Evolutionary conservation across 64 coral and sea anemone species (phyloP), one percentile per base, ranked within the genome.

Genomic region (Hydrozoanthus tunicans): DNA sequence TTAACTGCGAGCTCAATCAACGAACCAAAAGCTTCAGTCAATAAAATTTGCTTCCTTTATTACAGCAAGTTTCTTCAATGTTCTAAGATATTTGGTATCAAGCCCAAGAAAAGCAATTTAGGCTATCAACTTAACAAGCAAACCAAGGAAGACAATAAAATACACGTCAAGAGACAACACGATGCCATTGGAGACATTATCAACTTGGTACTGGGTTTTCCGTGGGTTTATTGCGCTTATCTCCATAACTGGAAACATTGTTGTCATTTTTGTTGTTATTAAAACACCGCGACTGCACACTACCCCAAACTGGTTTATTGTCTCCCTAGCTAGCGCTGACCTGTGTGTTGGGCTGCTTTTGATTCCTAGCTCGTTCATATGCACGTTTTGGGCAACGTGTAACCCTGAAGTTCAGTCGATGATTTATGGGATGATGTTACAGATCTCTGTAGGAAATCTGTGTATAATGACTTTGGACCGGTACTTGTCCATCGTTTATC

Each of bases 311-410:
- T 57, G 53, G 58, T 92, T 92, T 58, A 92, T 92, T 20, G 27
- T 85, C 20, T 92, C 91, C 10, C n/a, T 92, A 5, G 81, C 91
- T 51, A 52, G 59, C 9, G 91, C 91, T 77, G 91, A 92, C 9
- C 32, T 92, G 5, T 75, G 10, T 6, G 61, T 86, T 4, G 91
- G 91, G 3, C 8, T 74, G 4, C 12, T 92, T 32, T 56, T 92
- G 11, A 76, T 92, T 3, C 91, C 91, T 14, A 62, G 64, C 14
- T 24, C 67, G 5, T 86, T 83, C 32, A 14, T 73, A 51, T 92
- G 81, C 54, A 77, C 17, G 11, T 92, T 92, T 55, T 71, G 72
- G 54, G 58, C 55, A 4, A n/a, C 17, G 6, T 91, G 90, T 82
- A 15, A 66, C 51, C 83, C 64, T 64, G 53, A 11, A 5, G 68